Evolutionary conservation across 2,113 vertebrate genomes (phyloP).

Genomic region (Xiphias gladius): DNA sequence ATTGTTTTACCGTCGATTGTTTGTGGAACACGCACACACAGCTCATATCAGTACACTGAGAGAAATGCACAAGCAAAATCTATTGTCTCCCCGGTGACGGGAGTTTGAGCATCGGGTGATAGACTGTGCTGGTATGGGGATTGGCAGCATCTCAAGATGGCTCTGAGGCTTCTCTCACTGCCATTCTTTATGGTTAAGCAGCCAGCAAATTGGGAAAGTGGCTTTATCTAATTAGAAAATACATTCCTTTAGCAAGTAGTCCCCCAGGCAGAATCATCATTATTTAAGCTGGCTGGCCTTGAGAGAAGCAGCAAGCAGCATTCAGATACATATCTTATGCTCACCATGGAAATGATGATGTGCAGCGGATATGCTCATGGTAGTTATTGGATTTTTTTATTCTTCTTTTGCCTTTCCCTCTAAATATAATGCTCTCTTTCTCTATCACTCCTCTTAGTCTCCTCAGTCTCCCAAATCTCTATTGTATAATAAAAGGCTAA

Average conservation of each 20-base stretch:
- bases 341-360: constrained; percentile 69
- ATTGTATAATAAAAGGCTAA: constrained; percentile 69
- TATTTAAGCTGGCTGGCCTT: constrained; percentile 84
- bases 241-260: constrained; percentile 81
- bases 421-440: constrained; percentile 53
- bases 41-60: constrained; percentile 35
- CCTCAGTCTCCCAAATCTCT: constrained; percentile 44
- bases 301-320: constrained; percentile 73
- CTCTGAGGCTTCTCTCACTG: constrained; percentile 77
- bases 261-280: constrained; percentile 83
- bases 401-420: constrained; percentile 46
- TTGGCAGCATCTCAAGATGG: constrained; percentile 78
- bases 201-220: constrained; percentile 85
- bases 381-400: constrained; percentile 62
- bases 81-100: constrained; percentile 72
- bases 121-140: constrained; percentile 60
- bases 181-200: constrained; percentile 83
- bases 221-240: constrained; percentile 86
- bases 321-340: constrained; percentile 82
- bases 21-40: constrained; percentile 51
- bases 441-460: constrained; percentile 43
- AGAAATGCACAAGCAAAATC: constrained; percentile 60
- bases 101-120: constrained; percentile 66
- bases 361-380: constrained; percentile 65
- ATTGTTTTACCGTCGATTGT: constrained; percentile 51